These are phyloP conservation scores for Euborellia annulipes DNA, from an alignment of 1,140 invertebrate genomes.

Conservation along the genomic window DNA sequence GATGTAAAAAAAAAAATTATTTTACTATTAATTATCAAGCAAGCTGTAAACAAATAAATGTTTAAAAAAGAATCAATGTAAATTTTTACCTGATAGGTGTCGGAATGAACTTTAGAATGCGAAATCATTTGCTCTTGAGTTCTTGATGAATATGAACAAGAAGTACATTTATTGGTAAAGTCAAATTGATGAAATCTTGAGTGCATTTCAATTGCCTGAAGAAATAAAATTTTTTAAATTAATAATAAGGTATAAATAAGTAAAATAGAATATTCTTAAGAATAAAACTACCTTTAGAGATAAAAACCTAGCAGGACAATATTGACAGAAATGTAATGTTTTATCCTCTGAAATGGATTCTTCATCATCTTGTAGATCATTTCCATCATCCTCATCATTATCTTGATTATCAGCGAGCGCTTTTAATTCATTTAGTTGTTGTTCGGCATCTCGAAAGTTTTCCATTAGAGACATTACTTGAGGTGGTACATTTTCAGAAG, in stretches of 20 bases:
- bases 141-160: constrained; percentile 60
- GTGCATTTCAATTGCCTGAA: constrained; percentile 36
- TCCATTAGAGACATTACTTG: constrained; percentile 54
- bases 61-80: no score
- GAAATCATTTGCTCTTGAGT: constrained; percentile 50
- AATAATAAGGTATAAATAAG: no score
- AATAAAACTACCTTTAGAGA: constrained; percentile 14
- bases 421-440: constrained; percentile 44
- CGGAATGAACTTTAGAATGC: constrained; percentile 61
- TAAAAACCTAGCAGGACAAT: constrained; percentile 59
- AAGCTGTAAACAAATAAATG: no score
- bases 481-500: constrained; percentile 17
- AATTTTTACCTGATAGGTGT: constrained; percentile 48
- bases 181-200: constrained; percentile 45
- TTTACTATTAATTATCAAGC: no score
- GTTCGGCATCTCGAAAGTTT: constrained; percentile 38
- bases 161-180: constrained; percentile 47
- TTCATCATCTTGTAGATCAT: constrained; percentile 17
- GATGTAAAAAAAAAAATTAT: no score
- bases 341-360: constrained; percentile 12
- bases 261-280: no score
- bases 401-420: constrained; percentile 14
- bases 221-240: no score
- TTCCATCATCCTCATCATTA: constrained; percentile 15
- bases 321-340: constrained; percentile 39